Base-by-base conservation (phyloP, 92 coral and sea anemone genomes). In the Meandrina meandrites region DNA sequence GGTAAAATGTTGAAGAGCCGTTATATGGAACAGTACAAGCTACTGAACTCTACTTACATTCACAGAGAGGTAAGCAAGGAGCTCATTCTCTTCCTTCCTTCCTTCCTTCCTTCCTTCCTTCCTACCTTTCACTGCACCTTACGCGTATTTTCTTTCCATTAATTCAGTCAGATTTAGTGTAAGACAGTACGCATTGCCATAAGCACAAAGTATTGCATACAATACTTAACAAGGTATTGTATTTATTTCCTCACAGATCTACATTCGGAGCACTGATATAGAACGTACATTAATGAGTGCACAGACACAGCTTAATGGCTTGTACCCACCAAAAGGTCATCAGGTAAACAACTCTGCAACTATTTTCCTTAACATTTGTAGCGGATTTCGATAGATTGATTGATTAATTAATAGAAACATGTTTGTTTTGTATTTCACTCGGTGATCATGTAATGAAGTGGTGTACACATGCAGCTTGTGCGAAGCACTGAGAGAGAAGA, bases 261-360 rank as follows among this genome's bases (percentile, higher is more conserved):
- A 94, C 75, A 84, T 92, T 81, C 87, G 94, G 31, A 91, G 96
- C 42, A 87, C 91, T 22, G 96, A 94, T 79, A 1, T 5, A 51
- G 96, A 94, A 56, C 90, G 96, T 9, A 79, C 90, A 12, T 75
- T 94, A 64, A 94, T 94, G 96, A 94, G 96, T 82, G 96, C 96
- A 8, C 93, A 94, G 87, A 92, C 94, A 34, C 96, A 94, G 31
- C 81, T 94, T 80, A 90, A 92, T 79, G 96, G 96, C 11, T 87
- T 94, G 48, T 94, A 94, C 66, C 93, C 96, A 54, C 92, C 96
- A 19, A 76, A 87, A 3, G 91, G 94, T 0, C 45, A 15, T 22
- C 92, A 89, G 92, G 92, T 86, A 79, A 74, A 60, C 11, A 78
- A 40, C 1, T 28, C 35, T 4, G 28, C 9, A 36, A 30, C 7